Evolutionary conservation across 2,888 invertebrate genomes (phyloP).

Genomic region (Ctenicera cuprea): DNA sequence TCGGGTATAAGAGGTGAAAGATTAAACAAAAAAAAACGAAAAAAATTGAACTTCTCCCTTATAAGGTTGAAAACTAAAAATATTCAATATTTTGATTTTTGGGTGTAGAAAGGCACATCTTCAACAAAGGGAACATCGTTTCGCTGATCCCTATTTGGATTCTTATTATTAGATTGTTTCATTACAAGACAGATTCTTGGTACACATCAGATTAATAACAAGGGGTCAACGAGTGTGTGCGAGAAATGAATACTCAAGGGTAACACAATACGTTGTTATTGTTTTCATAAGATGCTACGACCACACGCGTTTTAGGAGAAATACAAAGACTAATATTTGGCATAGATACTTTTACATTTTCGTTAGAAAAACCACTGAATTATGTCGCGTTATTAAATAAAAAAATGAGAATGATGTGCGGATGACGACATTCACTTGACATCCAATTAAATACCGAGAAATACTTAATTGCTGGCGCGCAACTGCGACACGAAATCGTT

Average conservation of each 20-base stretch:
- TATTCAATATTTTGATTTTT: too few species aligned
- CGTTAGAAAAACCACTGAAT: background rate
- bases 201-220: background rate
- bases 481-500: background rate
- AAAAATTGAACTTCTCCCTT: too few species aligned
- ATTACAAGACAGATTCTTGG: background rate
- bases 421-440: constrained; percentile 20
- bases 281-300: too few species aligned
- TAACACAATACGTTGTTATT: background rate
- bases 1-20: too few species aligned
- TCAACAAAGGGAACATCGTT: too few species aligned
- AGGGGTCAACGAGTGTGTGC: background rate
- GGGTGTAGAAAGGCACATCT: too few species aligned
- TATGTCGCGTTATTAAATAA: background rate
- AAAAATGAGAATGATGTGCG: background rate
- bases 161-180: too few species aligned
- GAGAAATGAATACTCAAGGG: background rate
- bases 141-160: too few species aligned
- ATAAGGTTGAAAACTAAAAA: too few species aligned
- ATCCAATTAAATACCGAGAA: constrained; percentile 21
- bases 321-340: background rate
- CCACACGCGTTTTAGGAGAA: too few species aligned
- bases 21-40: too few species aligned
- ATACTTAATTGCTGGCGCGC: background rate
- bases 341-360: background rate